phyloP scores from a whole-genome alignment of 2,888 invertebrate genomes.

The Eristalinus sepulchralis region DNA sequence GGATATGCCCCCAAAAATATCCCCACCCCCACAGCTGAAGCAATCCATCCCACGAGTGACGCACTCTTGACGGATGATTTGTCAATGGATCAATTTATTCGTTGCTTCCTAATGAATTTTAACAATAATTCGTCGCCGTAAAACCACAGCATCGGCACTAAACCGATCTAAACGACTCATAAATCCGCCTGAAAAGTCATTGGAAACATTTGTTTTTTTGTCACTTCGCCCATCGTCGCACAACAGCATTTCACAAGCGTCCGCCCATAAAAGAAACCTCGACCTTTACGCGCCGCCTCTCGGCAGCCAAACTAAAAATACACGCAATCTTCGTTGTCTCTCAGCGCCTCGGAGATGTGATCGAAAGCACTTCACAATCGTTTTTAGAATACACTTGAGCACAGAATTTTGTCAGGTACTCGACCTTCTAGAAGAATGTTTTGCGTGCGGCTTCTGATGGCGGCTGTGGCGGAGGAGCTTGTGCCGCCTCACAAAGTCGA shows the following conservation, averaged over 20 bases:
- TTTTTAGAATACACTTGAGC: conserved; percentile 29
- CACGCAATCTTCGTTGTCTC: background rate
- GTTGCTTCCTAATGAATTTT: background rate
- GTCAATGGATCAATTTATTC: background rate
- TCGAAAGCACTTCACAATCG: conserved; percentile 11
- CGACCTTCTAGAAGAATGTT: conserved; percentile 43
- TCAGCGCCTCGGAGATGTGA: background rate
- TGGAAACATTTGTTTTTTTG: background rate
- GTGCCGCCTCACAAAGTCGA: background rate
- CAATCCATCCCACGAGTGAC: background rate
- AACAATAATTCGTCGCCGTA: background rate
- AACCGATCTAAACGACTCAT: background rate
- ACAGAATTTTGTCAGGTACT: conserved; percentile 26
- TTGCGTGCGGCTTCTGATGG: background rate
- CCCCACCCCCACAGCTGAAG: background rate
- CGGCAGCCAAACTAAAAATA: background rate
- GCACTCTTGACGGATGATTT: background rate
- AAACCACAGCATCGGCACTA: background rate
- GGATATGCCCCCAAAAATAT: too few species aligned
- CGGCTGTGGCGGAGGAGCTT: conserved; percentile 14
- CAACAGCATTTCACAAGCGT: background rate
- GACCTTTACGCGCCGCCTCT: background rate
- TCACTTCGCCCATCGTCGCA: background rate
- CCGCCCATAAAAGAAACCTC: conserved; percentile 21
- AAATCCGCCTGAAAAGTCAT: background rate